Evolutionary conservation across 2,888 invertebrate genomes (phyloP), one percentile per base, ranked within the genome.

Genomic region (Agrypnus murinus): DNA sequence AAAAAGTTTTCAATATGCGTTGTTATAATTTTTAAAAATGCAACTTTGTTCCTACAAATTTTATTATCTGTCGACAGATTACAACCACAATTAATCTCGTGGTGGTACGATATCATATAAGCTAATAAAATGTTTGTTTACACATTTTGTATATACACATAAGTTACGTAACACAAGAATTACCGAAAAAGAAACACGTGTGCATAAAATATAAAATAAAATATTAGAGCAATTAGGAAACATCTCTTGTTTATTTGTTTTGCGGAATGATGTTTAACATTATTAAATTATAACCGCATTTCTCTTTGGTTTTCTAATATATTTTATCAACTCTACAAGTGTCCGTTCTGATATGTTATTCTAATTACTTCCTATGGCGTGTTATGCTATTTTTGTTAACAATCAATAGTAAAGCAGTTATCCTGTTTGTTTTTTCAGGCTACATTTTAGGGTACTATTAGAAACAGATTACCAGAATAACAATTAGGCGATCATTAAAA

Each of bases 31-130:
- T n/a, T n/a, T 25, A 25, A 25, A 25, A 9, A 46, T 46, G 17
- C 31, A 48, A 48, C 48, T 48, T 31, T 10, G 19, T 48, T 48
- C 25, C 17, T 46, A 46, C 1, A 46, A 19, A 48, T 48, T 48
- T 25, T 48, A 31, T 19, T 48, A 48, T 48, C 48, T 48, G 48
- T 17, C 48, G 34, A 63, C 48, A 63, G 48, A n/a, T 32, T 34
- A 46, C 48, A 63, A 63, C 60, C 60, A 60, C 62, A 63, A 63
- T 63, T 63, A 48, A 63, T 63, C 62, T 63, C 36, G 62, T 25
- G 50, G 62, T 32, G 46, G 34, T 48, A 14, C 25, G 48, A 63
- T 48, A 63, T 50, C 17, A 32, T 15, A 60, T 36, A 36, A 63
- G 17, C 46, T 48, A 48, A 63, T 63, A 31, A 46, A 62, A 46